Evolutionary conservation across 2,888 invertebrate genomes (phyloP), one percentile per base, ranked within the genome.

Genomic region (Lagria hirta): DNA sequence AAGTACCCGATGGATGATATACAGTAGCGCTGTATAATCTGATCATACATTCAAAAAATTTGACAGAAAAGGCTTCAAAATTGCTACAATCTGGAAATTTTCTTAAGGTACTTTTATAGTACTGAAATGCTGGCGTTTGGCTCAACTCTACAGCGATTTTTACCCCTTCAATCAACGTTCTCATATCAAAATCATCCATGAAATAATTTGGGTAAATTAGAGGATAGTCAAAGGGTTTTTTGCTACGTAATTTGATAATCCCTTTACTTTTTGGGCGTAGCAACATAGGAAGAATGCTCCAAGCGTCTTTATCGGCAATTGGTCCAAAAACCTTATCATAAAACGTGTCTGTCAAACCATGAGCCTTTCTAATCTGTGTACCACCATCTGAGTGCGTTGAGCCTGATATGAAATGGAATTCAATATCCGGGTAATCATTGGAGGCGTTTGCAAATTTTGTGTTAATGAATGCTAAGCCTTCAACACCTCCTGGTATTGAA

Each of bases 121-220:
- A 75, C 56, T 81, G 80, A 69, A 92, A 89, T 0, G 90, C 82
- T 28, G 81, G 76, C 0, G 92, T 92, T 55, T 82, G 78, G 4
- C 89, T 88, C n/a, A 92, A 68, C 0, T 87, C 85, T 0, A 92
- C 77, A 0, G 81, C 87, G 11, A 92, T 85, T 70, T 92, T 93
- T 0, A 86, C 88, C 0, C 92, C 92, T 71, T 92, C 92, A 0
- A 92, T 75, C 22, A 93, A 69, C 0, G 84, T 85, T 48, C 84
- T 84, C 49, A 88, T 75, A 57, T 97, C 97, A 48, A 81, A 75
- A 11, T 87, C 82, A 38, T 91, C 87, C 10, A 81, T 71, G 60
- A 97, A 81, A 65, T 97, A 97, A 66, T 96, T 96, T 0, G 96
- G 92, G 59, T 92, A 86, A 38, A 97, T 92, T 44, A 87, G 77